Conservation (phyloP, 1,140 invertebrate species). For the Microplitis demolitor region DNA sequence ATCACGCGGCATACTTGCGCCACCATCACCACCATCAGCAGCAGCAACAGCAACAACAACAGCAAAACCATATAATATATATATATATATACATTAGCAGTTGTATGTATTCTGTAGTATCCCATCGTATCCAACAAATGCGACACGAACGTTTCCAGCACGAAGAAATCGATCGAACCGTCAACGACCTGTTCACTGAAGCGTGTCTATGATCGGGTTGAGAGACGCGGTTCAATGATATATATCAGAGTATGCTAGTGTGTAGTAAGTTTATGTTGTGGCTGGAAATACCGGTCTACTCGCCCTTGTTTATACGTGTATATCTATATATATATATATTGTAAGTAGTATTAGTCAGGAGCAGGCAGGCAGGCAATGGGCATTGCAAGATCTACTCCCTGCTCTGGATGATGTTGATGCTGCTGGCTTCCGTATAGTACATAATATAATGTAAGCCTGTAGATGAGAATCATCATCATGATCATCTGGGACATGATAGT, state of each 20-base stretch:
- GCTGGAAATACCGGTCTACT: slow-evolving; percentile 22
- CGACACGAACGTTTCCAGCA: slow-evolving; percentile 6
- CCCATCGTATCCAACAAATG: neutral
- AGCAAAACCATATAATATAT: neutral
- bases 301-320: neutral
- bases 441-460: no score
- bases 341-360: no score
- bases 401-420: no score
- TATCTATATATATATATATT: no score
- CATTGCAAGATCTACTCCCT: no score
- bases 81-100: neutral
- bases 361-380: no score
- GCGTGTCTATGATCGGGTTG: slow-evolving; percentile 13
- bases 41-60: no score
- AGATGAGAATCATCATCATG: no score
- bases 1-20: neutral
- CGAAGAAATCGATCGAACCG: slow-evolving; percentile 4
- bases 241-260: no score
- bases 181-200: slow-evolving; percentile 3
- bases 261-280: neutral
- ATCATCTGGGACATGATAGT: no score
- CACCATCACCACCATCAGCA: no score
- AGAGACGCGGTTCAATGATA: neutral
- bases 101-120: neutral
- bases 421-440: no score